A percentile compares a stretch with the other conserved stretches of the same genome.
phyloP scores from a whole-genome alignment of 1,140 invertebrate genomes.

The Apis dorsata region DNA sequence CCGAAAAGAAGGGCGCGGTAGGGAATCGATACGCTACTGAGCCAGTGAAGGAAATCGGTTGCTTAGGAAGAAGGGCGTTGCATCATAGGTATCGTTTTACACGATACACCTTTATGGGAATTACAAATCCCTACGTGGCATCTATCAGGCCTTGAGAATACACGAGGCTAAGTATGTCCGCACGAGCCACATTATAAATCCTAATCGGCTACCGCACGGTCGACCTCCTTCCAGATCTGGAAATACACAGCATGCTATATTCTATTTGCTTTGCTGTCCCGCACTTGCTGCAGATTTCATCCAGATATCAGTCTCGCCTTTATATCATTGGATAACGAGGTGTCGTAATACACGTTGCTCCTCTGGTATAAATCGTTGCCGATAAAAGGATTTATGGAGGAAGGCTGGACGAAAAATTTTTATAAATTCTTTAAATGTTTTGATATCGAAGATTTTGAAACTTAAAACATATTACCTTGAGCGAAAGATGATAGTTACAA shows the following conservation, averaged over 20 bases:
- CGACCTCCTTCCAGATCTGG: conserved; percentile 23
- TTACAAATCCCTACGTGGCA: conserved; percentile 51
- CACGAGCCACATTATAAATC: conserved; percentile 56
- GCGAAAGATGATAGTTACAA: too few species aligned
- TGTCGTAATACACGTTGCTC: not conserved
- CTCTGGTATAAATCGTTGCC: not conserved
- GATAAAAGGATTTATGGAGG: conserved; percentile 13
- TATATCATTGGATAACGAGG: conserved; percentile 7
- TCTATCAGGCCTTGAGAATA: conserved; percentile 31
- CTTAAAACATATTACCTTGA: not conserved
- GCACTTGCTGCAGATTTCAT: conserved; percentile 3
- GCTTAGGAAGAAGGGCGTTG: conserved; percentile 51
- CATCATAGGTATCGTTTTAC: conserved; percentile 55
- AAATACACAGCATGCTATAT: not conserved
- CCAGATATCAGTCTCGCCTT: conserved; percentile 15
- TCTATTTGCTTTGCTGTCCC: conserved; percentile 9
- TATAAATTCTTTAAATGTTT: not conserved
- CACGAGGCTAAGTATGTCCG: conserved; percentile 36
- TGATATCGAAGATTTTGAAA: not conserved
- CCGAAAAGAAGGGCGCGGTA: not conserved
- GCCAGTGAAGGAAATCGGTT: conserved; percentile 43
- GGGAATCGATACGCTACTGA: conserved; percentile 28
- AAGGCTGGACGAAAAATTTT: not conserved
- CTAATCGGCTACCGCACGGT: conserved; percentile 36
- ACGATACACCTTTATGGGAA: conserved; percentile 46